Base-by-base conservation (phyloP, 1,140 invertebrate species). In the Nixonia krombeini region DNA sequence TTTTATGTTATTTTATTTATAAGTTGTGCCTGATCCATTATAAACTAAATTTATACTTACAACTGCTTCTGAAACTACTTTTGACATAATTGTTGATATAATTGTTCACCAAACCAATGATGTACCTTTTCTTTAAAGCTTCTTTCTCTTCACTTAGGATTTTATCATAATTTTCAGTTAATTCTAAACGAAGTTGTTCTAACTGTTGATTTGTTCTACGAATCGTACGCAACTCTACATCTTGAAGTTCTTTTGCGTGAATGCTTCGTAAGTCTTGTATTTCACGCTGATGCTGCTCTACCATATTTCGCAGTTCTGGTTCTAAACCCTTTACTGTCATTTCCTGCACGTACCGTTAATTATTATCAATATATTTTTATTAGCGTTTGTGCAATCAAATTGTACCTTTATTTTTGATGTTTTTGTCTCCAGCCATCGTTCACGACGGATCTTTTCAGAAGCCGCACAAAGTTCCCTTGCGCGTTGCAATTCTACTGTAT, bases 291-390 rank as follows among this genome's bases (percentile, higher is more conserved):
- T 91, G 90, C 16, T 88, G 82, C 6, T 85, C 83, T 26, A 88
- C 87, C 87, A 92, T 90, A 29, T 85, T 87, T 64, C 90, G 86
- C 4, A 92, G 82, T 79, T 92, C 91, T 1, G 90, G 88, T 73
- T 92, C 91, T n/a, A 92, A 75, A 5, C 91, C 90, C 73, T 91
- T 91, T 0, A 92, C 90, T 0, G 91, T 92, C 70, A 91, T 83
- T 74, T 92, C 91, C 89, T 90, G 25, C 13, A 28, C 10, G 16
- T n/a, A 15, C 7, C 7, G n/a, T 10, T 21, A 17, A 8, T 9
- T 2, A 16, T 9, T 29, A 31, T 5, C 25, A 26, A 4, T 26
- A 9, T 9, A 26, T 4, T 4, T 26, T 4, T 26, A 26, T 26
- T 26, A 5, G 25, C 4, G 25, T 26, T 26, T n/a, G n/a, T n/a